phyloP scores from a whole-genome alignment of 2,113 vertebrate genomes.

The Cephalopholis sonnerati region DNA sequence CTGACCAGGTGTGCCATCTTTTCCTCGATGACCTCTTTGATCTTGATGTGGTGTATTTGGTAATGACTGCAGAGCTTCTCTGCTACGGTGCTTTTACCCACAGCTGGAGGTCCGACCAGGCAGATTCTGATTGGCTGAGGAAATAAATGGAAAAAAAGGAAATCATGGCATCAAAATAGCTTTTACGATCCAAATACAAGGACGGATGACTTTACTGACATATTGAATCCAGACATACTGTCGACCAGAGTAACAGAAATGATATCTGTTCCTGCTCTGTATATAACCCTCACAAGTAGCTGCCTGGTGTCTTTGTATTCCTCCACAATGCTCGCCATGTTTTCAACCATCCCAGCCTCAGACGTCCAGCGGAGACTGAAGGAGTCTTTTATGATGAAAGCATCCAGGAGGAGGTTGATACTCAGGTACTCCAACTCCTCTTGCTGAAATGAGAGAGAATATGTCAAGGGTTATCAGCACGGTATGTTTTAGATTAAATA shows the following conservation, averaged over 20 bases:
- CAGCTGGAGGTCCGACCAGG: constrained; percentile 91
- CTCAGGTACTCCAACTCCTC: constrained; percentile 85
- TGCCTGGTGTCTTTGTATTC: constrained; percentile 90
- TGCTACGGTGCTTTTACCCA: constrained; percentile 90
- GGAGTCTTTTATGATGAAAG: constrained; percentile 84
- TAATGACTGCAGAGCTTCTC: constrained; percentile 88
- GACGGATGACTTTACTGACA: not conserved
- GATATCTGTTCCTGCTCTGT: not conserved
- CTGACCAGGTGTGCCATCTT: constrained; percentile 89
- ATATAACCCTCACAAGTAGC: constrained; percentile 86
- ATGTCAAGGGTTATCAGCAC: not conserved
- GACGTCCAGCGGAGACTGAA: constrained; percentile 89
- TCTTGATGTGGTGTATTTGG: constrained; percentile 88
- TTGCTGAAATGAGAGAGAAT: constrained; percentile 81
- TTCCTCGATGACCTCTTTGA: constrained; percentile 86
- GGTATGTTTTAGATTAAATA: not conserved
- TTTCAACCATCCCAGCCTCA: constrained; percentile 89
- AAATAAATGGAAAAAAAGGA: not conserved
- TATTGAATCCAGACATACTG: not conserved
- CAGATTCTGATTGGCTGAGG: constrained; percentile 90
- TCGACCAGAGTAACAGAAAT: not conserved
- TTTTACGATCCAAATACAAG: not conserved
- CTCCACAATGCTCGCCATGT: constrained; percentile 85
- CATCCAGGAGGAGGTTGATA: constrained; percentile 88
- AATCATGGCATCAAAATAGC: not conserved